Evolutionary conservation across 2,113 vertebrate genomes (phyloP).

Genomic region (Trichomycterus rosablanca): DNA sequence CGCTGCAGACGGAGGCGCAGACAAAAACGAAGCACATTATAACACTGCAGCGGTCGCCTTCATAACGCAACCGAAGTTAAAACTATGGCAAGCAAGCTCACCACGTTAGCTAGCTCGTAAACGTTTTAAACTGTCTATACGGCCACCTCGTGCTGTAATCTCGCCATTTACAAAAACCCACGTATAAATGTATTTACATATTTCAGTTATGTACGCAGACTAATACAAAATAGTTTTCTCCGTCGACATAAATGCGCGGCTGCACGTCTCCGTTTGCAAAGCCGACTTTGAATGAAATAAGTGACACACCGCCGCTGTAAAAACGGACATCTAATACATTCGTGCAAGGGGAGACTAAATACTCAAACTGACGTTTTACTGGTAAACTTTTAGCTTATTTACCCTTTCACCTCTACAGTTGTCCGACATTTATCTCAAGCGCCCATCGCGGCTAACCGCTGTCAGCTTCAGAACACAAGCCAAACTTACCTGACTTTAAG

Average conservation of each 20-base stretch:
- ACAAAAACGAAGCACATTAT: conserved; percentile 51
- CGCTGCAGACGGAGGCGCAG: conserved; percentile 53
- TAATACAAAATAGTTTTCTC: conserved; percentile 66
- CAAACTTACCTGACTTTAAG: conserved; percentile 98
- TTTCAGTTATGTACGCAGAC: conserved; percentile 55
- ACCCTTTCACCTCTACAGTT: conserved; percentile 42
- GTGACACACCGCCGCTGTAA: conserved; percentile 36
- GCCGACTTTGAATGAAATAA: conserved; percentile 17
- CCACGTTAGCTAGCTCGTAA: conserved; percentile 47
- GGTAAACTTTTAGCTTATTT: conserved; percentile 47
- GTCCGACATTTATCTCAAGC: conserved; percentile 61
- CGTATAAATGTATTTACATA: conserved; percentile 58
- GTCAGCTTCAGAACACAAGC: conserved; percentile 69
- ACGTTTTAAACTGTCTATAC: conserved; percentile 51
- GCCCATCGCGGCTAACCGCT: conserved; percentile 74
- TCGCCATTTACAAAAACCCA: conserved; percentile 35
- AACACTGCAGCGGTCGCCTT: conserved; percentile 55
- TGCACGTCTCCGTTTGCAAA: conserved; percentile 44
- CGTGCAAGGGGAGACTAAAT: background rate
- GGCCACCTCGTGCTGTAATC: conserved; percentile 42
- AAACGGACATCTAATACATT: conserved; percentile 17
- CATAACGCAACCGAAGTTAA: conserved; percentile 61
- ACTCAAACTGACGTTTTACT: conserved; percentile 35
- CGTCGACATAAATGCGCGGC: conserved; percentile 51
- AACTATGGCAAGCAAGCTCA: conserved; percentile 40